phyloP scores from a whole-genome alignment of 2,113 vertebrate species.

The Ceyx margarethae region DNA sequence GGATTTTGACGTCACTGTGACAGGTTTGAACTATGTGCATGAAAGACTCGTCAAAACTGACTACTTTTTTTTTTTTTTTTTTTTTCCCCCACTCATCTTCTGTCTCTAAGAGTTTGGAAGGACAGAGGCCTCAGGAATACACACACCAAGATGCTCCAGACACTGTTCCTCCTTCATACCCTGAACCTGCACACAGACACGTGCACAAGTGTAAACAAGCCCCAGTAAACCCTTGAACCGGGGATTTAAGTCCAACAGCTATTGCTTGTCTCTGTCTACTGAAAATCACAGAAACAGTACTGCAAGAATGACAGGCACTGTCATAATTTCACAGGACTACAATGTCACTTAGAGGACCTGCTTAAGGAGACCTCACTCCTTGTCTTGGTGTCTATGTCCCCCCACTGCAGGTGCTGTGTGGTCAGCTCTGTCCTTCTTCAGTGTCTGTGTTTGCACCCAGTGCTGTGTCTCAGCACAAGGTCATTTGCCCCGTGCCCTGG shows the following conservation, averaged over 20 bases:
- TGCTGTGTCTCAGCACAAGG: background rate
- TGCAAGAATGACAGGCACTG: background rate
- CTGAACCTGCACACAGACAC: background rate
- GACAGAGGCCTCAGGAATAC: background rate
- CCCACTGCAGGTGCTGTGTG: fast-evolving
- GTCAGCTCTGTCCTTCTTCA: background rate
- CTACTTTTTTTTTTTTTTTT: background rate
- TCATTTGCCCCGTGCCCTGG: background rate
- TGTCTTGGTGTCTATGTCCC: fast-evolving
- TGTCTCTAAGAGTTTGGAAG: background rate
- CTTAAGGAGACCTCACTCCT: background rate
- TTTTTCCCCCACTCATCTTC: background rate
- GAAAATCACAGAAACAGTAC: background rate
- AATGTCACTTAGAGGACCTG: background rate
- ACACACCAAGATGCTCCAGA: background rate
- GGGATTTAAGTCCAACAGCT: background rate
- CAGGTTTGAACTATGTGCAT: background rate
- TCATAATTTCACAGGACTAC: fast-evolving
- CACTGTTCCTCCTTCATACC: background rate
- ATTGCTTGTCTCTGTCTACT: background rate
- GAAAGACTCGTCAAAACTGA: background rate
- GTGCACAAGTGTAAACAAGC: background rate
- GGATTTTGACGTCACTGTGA: background rate
- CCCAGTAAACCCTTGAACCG: background rate
- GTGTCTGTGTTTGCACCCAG: background rate